Base-by-base conservation (phyloP, 2,113 vertebrate species). In the Aegotheles bennettii region DNA sequence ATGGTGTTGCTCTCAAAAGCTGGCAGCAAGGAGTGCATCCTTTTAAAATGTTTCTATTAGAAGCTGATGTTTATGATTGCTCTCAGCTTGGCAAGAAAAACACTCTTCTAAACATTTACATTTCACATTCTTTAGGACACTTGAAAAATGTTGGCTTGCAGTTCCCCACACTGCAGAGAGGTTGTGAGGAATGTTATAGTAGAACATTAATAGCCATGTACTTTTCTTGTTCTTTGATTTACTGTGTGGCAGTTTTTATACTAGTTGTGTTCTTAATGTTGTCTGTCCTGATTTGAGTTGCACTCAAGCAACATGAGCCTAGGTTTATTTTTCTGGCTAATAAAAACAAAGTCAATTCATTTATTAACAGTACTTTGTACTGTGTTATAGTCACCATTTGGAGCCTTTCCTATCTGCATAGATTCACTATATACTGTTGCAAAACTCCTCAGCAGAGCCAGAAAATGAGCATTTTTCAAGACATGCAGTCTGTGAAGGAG, bases 101-200 rank as follows among this genome's bases (percentile, higher is more conserved):
- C 68, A 92, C 76, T 91, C 81, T 89, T 96, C 95, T 95, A 96
- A 97, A 96, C 94, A 95, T 97, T 96, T 97, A 97, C 93, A 97
- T 97, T 97, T 94, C 94, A 64, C 92, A 96, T 97, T 97, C 97
- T 87, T 96, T 87, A 89, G 88, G 88, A 80, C 71, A 84, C 82
- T 87, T 91, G 92, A 95, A 96, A 96, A 96, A 97, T 87, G 92
- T 95, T 91, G 63, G 77, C 87, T 94, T 68, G 64, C 89, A 95
- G 85, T 51, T 96, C 85, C 78, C 64, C 65, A 31, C 28, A 13
- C 77, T 18, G 80, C 86, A 92, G 88, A 93, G 82, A 94, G 71
- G 24, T 50, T 51, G 92, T 26, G 60, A 95, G 90, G 94, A 97
- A 96, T 92, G 90, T 60, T 95, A 84, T 42, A 93, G 80, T 65